These are phyloP conservation scores for Sphenodon punctatus DNA, from an alignment of 2,797 vertebrate species.

Conservation along the genomic window DNA sequence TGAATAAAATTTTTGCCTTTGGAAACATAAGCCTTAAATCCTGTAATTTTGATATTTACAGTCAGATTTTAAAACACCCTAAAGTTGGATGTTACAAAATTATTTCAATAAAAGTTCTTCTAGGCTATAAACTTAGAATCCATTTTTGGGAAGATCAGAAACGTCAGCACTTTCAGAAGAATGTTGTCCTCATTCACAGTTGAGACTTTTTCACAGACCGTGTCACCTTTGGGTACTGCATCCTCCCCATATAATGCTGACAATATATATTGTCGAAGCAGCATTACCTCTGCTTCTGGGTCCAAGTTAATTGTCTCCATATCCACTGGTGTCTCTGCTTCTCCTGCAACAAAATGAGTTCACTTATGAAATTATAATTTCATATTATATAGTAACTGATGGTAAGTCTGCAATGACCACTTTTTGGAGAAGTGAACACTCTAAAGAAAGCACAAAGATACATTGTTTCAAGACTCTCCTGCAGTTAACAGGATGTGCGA, in stretches of 20 bases:
- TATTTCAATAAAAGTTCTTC: background rate
- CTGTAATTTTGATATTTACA: background rate
- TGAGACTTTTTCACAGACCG: background rate
- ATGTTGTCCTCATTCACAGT: background rate
- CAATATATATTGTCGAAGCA: background rate
- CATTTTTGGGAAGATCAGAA: background rate
- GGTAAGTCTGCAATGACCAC: background rate
- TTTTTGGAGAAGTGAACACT: background rate
- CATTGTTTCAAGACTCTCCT: background rate
- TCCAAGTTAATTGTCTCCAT: conserved; percentile 96
- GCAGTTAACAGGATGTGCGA: background rate
- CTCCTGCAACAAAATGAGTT: conserved; percentile 72
- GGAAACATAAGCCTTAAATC: background rate
- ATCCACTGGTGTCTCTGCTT: conserved; percentile 92
- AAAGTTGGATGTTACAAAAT: background rate
- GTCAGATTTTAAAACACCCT: background rate
- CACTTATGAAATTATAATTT: background rate
- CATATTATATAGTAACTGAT: background rate
- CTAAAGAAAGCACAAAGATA: accelerated
- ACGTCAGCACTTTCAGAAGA: background rate
- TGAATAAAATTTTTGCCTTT: background rate
- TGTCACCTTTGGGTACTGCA: background rate
- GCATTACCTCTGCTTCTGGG: conserved; percentile 92
- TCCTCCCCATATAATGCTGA: background rate
- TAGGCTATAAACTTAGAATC: background rate